Evolutionary conservation across 2,797 vertebrate species (phyloP), one percentile per base, ranked within the genome.

Genomic region (Sebastiscus tertius): DNA sequence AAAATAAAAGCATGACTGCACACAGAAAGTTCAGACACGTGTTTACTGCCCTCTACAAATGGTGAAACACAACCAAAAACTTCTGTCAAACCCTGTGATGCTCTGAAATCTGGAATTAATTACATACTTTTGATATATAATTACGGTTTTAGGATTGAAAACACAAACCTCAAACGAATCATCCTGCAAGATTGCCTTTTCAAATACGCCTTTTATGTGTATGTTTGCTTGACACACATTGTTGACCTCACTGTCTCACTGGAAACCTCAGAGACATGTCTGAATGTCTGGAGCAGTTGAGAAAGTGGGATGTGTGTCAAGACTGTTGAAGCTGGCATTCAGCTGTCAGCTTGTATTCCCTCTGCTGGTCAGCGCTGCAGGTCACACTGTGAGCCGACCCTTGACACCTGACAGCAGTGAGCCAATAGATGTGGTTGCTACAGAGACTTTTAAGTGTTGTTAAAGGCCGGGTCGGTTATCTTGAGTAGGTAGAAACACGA

Each of bases 1-100:
- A 93, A 94, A 95, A 94, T 91, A 90, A 89, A 93, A 89, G 68
- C 81, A 29, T 63, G 77, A 80, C 76, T 20, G 72, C 80, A 70
- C 61, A 59, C 70, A 33, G 12, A 66, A 18, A 66, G 77, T 66
- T 77, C 75, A 78, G 9, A 72, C 80, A 64, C 49, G 39, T 66
- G 8, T 49, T 66, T 29, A 3, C 55, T 54, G 60, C 64, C 5
- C 26, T 66, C 8, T 61, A 36, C 16, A 70, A 65, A 64, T 20
- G 12, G 26, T n/a, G 54, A 66, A 65, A 75, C n/a, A 46, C 31
- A 61, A 12, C 22, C 11, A 75, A 24, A 74, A 59, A 22, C 5
- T 31, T 69, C 2, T 29, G 22, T 29, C 2, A 6, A 52, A 58
- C 13, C 33, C 13, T 12, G 5, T 46, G 3, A 24, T 13, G 5